Evolutionary conservation across 1,140 invertebrate genomes (phyloP), one percentile per base, ranked within the genome.

Genomic region (Octopus bimaculoides): DNA sequence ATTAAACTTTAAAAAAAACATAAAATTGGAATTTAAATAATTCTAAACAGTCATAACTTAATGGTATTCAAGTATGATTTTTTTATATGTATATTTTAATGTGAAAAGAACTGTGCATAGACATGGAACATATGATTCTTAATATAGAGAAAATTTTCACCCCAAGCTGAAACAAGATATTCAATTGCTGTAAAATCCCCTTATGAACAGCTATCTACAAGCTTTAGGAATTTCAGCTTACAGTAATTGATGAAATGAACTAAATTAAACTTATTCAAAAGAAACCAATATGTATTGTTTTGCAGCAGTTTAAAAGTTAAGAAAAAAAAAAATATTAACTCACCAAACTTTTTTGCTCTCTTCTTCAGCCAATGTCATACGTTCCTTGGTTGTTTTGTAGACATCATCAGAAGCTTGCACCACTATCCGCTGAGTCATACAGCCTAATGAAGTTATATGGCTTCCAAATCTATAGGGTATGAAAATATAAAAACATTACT

Each of bases 381-480:
- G 93, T 88, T 94, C 93, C 90, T 94, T 93, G 82, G 96, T 98
- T 79, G 94, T 93, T 90, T 96, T 95, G 89, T 97, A 98, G 79
- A 97, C 95, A 91, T 98, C 96, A 89, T 98, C 96, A 84, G 96
- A 97, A 83, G 96, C 96, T 88, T 95, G 94, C 82, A 98, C 94
- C 78, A 94, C 93, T 93, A 98, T 95, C 88, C 95, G 95, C 86
- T 93, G 92, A 78, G 94, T 93, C 89, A 97, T 91, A 75, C 94
- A 92, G 79, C 96, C 96, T 87, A 96, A 92, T 81, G 93, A 93
- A 90, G 95, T 94, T 89, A 97, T 90, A 26, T 85, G 87, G 78
- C 85, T 88, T 78, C 80, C 78, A 81, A 55, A 77, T 66, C 82
- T 82, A 66, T 53, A 83, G 77, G 78, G 71, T 52, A 78, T 75